A percentile compares a stretch with the other conserved stretches of the same genome.
Conservation (phyloP, 2,113 vertebrate genomes). For the Daboia siamensis region DNA sequence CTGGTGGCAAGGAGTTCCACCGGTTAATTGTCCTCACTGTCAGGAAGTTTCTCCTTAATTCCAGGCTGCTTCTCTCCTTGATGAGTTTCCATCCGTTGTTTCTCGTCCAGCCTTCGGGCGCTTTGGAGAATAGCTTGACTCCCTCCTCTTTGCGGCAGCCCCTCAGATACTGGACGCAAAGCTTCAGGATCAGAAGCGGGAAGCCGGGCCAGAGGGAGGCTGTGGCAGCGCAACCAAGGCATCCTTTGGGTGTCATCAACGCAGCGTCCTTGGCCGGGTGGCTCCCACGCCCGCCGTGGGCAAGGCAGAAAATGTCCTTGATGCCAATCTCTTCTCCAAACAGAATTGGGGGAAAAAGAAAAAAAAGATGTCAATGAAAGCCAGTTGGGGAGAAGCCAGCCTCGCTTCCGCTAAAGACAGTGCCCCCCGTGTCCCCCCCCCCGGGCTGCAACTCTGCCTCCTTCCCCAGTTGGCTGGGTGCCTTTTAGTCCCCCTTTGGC, state of each 20-base stretch:
- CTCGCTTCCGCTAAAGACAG: background rate
- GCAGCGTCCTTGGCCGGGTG: background rate
- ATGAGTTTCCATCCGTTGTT: too few relatives aligned
- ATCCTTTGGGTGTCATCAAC: background rate
- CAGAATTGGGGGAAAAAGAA: background rate
- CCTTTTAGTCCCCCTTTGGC: background rate
- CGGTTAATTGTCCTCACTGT: too few relatives aligned
- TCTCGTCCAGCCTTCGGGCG: too few relatives aligned
- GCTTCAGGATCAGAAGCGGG: background rate
- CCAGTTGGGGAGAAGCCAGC: background rate
- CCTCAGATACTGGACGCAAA: background rate
- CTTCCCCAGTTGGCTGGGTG: background rate
- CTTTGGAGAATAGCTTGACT: too few relatives aligned
- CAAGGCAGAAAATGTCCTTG: background rate
- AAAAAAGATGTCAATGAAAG: background rate
- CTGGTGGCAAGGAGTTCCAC: too few relatives aligned
- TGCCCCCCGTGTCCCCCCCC: background rate
- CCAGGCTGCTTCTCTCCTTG: too few relatives aligned
- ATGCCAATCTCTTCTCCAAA: background rate
- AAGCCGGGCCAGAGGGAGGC: background rate
- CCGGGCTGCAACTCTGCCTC: background rate
- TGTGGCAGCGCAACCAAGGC: rapidly evolving
- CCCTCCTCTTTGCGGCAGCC: too few relatives aligned
- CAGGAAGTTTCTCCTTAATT: too few relatives aligned
- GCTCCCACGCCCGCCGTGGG: background rate